Evolutionary conservation across 2,888 invertebrate species (phyloP), one percentile per base, ranked within the genome.

Genomic region (Boloria euphrosyne): DNA sequence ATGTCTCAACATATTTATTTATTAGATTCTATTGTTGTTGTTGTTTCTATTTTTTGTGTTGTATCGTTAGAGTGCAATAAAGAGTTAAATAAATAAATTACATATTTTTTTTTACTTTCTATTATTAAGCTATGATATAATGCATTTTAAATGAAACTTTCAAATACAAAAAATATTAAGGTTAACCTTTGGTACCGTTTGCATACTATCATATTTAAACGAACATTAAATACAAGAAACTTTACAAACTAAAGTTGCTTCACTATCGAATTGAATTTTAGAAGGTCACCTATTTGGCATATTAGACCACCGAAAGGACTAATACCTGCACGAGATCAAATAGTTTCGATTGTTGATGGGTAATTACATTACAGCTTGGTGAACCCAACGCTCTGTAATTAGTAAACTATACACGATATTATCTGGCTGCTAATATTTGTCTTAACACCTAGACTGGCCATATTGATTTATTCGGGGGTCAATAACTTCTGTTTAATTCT

Each of bases 291-390:
- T 44, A 22, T 46, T 46, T n/a, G 13, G 5, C 14, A 7, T 14
- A 18, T 18, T 14, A 10, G 18, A 55, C 18, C 17, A 43, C 10
- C 3, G 4, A 17, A 54, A 38, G 54, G 38, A 47, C 47, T 18
- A 31, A n/a, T 31, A 47, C 18, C 14, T 10, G 16, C 49, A 13
- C 17, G 13, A 49, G 54, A 54, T 62, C 18, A 49, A 55, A 55
- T 55, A 55, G 22, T 13, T 55, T 43, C n/a, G 18, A 49, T 18
- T 47, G 13, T 38, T 43, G 17, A 3, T 46, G 6, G 47, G 2
- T 62, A 55, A 62, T 55, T 63, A 38, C 6, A 50, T 63, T 63
- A 43, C 38, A 50, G 50, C 38, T 50, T 63, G 31, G 44, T 46
- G 17, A 53, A 53, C 46, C 52, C 44, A 31, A 62, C 46, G 55